A percentile compares a stretch with the other conserved stretches of the same genome.
Conservation (phyloP, 2,797 vertebrate genomes). For the Phrynocephalus forsythii region DNA sequence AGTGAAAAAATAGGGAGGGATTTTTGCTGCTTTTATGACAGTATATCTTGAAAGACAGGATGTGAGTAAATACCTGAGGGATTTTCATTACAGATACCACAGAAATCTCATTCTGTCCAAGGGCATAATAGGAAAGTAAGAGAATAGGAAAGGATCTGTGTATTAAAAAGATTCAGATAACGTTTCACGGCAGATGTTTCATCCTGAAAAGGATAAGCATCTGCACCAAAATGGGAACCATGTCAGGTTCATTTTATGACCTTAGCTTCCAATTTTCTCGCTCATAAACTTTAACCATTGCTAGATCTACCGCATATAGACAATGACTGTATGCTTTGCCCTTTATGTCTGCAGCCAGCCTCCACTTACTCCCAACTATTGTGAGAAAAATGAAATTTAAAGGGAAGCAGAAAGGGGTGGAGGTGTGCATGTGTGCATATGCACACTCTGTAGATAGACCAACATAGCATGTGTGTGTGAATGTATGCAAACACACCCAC, state of each 20-base stretch:
- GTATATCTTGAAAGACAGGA: not conserved
- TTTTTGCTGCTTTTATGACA: not conserved
- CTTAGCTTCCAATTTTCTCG: slow-evolving; percentile 3
- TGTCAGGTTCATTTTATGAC: not conserved
- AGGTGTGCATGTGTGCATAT: no score
- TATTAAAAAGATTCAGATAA: not conserved
- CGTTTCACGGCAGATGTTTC: not conserved
- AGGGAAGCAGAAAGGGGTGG: no score
- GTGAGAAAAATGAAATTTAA: no score
- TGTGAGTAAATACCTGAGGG: not conserved
- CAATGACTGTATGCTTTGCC: not conserved
- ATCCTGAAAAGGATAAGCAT: not conserved
- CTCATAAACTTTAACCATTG: slow-evolving; percentile 14
- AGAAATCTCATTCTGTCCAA: not conserved
- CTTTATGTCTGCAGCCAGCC: slow-evolving; percentile 8
- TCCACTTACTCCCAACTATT: not conserved
- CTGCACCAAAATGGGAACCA: not conserved
- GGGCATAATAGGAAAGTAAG: not conserved
- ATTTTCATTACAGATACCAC: not conserved
- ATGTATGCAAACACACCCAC: no score
- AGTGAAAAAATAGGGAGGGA: not conserved
- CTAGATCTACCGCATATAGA: not conserved
- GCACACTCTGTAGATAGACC: no score
- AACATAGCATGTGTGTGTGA: no score
- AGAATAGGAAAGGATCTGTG: not conserved